Percentiles rank a stretch among this genome's conserved stretches.
phyloP scores from a whole-genome alignment of 2,113 vertebrate genomes.

The Salvelinus fontinalis region DNA sequence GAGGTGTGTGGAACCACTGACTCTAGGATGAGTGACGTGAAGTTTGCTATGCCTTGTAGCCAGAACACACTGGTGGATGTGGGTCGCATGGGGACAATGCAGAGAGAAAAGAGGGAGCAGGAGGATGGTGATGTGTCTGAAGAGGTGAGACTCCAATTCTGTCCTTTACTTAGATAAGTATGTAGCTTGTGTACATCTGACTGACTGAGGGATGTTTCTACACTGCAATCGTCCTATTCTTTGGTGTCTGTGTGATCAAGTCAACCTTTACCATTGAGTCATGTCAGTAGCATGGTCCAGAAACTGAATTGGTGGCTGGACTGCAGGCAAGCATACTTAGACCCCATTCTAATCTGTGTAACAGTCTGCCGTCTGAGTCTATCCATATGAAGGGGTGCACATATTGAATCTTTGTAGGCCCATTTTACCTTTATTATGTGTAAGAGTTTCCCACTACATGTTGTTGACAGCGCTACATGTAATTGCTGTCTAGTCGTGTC shows the following conservation, averaged over 20 bases:
- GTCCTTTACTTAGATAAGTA: not conserved
- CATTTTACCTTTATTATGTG: too few species aligned
- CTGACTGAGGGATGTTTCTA: not conserved
- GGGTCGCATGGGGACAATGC: constrained; percentile 3
- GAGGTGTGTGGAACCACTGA: constrained; percentile 9
- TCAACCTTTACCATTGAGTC: too few species aligned
- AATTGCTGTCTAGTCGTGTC: not conserved
- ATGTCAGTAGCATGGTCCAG: too few species aligned
- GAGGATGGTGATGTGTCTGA: not conserved
- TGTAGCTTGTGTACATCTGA: too few species aligned
- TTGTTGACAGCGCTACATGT: not conserved
- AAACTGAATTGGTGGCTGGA: too few species aligned
- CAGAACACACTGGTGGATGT: constrained; percentile 1
- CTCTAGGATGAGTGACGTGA: constrained; percentile 1
- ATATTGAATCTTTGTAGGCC: too few species aligned
- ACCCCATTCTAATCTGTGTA: too few species aligned
- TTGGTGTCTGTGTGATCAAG: too few species aligned
- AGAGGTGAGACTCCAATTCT: not conserved
- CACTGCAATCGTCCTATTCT: not conserved
- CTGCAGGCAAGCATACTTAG: too few species aligned
- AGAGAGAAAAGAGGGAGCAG: not conserved
- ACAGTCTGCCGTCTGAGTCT: too few species aligned
- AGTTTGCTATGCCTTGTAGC: not conserved
- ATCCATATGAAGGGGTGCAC: too few species aligned
- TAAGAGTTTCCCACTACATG: not conserved